These are phyloP conservation scores for Bactericera cockerelli DNA, from an alignment of 1,140 invertebrate genomes.

Conservation along the genomic window DNA sequence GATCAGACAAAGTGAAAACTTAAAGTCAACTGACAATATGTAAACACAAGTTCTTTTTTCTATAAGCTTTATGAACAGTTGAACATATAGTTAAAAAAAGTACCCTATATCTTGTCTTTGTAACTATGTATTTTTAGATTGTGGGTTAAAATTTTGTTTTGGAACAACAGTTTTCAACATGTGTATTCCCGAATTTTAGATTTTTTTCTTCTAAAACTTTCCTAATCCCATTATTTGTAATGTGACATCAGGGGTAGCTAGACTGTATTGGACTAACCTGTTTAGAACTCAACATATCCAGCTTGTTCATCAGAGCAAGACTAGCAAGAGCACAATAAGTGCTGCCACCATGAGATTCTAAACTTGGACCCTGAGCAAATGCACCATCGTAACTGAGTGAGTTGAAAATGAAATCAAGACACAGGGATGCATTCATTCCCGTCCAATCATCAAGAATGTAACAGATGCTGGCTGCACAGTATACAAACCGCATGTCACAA, in stretches of 20 bases:
- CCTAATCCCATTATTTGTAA: no score
- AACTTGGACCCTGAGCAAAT: conserved; percentile 72
- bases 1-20: no score
- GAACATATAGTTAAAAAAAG: no score
- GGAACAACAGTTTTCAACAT: no score
- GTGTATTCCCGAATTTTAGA: no score
- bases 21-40: no score
- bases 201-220: no score
- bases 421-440: conserved; percentile 58
- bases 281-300: conserved; percentile 29
- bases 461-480: conserved; percentile 84
- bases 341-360: conserved; percentile 89
- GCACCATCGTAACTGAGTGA: conserved; percentile 85
- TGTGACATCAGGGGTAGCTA: neutral
- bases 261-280: neutral
- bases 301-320: conserved; percentile 57
- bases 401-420: conserved; percentile 62
- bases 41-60: no score
- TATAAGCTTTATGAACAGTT: no score
- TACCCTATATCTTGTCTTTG: no score
- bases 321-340: conserved; percentile 91
- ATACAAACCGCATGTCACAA: conserved; percentile 94
- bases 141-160: no score
- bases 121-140: no score
- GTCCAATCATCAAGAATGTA: conserved; percentile 89